A percentile compares a stretch with the other conserved stretches of the same genome.
phyloP scores from a whole-genome alignment of 2,888 invertebrate species.

The Latheticus oryzae region DNA sequence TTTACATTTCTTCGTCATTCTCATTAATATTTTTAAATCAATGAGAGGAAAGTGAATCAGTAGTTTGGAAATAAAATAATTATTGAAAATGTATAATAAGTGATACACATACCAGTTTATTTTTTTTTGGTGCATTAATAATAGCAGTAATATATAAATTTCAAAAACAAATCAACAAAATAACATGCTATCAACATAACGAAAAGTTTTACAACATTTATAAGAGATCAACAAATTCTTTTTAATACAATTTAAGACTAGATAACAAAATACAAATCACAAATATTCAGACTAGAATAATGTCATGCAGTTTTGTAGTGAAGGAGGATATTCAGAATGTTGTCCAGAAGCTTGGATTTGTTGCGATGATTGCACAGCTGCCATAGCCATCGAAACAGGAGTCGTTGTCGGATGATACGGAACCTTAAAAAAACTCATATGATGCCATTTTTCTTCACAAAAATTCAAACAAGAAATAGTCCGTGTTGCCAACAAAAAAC shows the following conservation, averaged over 20 bases:
- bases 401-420: slow-evolving; percentile 64
- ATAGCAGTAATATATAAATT: slow-evolving; percentile 31
- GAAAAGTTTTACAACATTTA: slow-evolving; percentile 36
- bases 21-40: too few species aligned
- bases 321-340: slow-evolving; percentile 62
- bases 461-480: too few species aligned
- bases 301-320: slow-evolving; percentile 65
- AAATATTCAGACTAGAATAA: slow-evolving; percentile 58
- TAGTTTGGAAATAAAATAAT: slow-evolving; percentile 4
- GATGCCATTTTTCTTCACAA: too few species aligned
- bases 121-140: slow-evolving; percentile 32
- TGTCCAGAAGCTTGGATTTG: slow-evolving; percentile 63
- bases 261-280: slow-evolving; percentile 42
- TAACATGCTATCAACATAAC: slow-evolving; percentile 30
- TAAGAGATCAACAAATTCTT: slow-evolving; percentile 36
- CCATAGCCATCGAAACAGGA: slow-evolving; percentile 65
- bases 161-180: slow-evolving; percentile 33
- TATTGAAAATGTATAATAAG: slow-evolving; percentile 1
- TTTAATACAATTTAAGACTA: slow-evolving; percentile 18
- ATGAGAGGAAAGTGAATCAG: too few species aligned
- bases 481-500: too few species aligned
- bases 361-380: slow-evolving; percentile 64
- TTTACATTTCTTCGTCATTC: too few species aligned
- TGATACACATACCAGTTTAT: slow-evolving; percentile 39
- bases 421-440: slow-evolving; percentile 55